Conservation (phyloP, 2,113 vertebrate genomes). For the Otis tarda region DNA sequence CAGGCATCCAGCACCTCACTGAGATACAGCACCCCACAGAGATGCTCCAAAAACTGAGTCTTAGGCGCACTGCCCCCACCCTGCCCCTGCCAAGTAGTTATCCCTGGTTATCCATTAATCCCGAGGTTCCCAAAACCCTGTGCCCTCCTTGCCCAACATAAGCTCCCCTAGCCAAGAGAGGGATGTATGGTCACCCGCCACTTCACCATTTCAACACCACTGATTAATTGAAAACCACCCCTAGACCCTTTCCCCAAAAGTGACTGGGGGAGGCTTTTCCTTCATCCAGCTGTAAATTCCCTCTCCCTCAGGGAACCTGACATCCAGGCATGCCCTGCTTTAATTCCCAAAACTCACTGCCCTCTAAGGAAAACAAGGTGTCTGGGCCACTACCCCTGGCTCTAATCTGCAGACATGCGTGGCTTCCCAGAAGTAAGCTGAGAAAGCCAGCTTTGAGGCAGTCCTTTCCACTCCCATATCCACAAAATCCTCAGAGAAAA, state of each 20-base stretch:
- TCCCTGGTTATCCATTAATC: not conserved
- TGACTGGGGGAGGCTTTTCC: not conserved
- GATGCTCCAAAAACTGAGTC: not conserved
- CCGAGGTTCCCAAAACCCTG: not conserved
- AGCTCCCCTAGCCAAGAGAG: not conserved
- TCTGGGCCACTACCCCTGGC: not conserved
- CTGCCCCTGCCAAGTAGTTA: too few species aligned
- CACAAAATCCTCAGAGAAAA: not conserved
- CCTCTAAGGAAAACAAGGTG: not conserved
- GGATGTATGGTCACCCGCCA: not conserved
- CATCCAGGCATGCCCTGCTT: not conserved
- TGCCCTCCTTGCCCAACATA: rapidly evolving
- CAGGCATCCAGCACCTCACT: not conserved
- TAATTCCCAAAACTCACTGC: not conserved
- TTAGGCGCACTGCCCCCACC: rapidly evolving
- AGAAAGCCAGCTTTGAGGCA: not conserved
- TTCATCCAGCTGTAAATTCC: not conserved
- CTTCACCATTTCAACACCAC: not conserved
- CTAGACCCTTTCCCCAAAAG: not conserved
- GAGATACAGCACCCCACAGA: not conserved
- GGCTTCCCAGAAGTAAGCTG: not conserved
- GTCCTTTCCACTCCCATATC: not conserved
- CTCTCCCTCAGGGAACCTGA: not conserved
- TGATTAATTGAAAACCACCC: not conserved
- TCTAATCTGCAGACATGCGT: not conserved